Evolutionary conservation across 1,140 invertebrate species (phyloP).

Genomic region (Bilobella aurantiaca): DNA sequence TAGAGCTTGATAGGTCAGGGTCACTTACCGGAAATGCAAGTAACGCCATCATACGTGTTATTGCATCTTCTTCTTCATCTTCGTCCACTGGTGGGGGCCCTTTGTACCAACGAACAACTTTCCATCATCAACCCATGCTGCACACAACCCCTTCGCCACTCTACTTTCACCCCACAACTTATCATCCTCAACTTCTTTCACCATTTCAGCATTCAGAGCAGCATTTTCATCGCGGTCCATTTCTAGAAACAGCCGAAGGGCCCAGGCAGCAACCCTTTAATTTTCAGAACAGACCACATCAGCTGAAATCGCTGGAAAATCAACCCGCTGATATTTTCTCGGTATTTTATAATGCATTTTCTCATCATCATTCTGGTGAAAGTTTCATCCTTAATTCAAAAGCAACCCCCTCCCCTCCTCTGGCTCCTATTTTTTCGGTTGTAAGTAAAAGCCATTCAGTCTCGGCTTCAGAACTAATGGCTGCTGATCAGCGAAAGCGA

Average conservation of each 20-base stretch:
- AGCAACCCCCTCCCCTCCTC: neutral
- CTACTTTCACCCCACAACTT: conserved; percentile 5
- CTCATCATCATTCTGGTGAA: neutral
- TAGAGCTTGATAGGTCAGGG: too few relatives aligned
- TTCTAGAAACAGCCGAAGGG: too few relatives aligned
- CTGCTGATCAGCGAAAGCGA: too few relatives aligned
- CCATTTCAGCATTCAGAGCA: neutral
- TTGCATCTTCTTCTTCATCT: neutral
- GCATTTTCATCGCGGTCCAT: neutral
- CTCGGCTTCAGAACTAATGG: conserved; percentile 3
- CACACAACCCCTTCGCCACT: neutral
- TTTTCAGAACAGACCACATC: neutral
- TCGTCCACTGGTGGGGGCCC: neutral
- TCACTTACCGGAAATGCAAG: too few relatives aligned
- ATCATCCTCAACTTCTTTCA: conserved; percentile 13
- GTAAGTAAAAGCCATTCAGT: conserved; percentile 21
- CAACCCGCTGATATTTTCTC: conserved; percentile 27
- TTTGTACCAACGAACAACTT: neutral
- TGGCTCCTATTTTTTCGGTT: conserved; percentile 11
- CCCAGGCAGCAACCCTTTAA: too few relatives aligned
- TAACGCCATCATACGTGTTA: neutral
- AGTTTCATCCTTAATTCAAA: neutral
- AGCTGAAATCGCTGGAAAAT: neutral
- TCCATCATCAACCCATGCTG: neutral
- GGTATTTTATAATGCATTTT: conserved; percentile 30